Evolutionary conservation across 2,888 invertebrate genomes (phyloP).

Genomic region (Catocala nupta): DNA sequence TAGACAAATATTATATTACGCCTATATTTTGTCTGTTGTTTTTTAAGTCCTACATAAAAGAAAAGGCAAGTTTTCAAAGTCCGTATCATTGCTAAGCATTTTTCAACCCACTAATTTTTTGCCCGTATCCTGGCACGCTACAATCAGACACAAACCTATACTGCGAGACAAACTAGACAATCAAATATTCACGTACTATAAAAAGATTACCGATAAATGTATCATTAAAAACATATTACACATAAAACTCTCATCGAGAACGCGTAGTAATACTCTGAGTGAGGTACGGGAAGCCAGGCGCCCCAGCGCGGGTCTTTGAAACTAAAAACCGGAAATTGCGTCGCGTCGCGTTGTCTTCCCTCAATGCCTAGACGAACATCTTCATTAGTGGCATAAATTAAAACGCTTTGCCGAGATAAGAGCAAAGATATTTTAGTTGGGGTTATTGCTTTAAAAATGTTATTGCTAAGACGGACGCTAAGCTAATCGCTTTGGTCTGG

Average conservation of each 20-base stretch:
- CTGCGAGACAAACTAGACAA: no score
- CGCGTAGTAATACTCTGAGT: conserved; percentile 50
- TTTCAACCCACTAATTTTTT: no score
- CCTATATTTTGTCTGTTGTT: no score
- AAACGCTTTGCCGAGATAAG: conserved; percentile 59
- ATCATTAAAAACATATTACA: no score
- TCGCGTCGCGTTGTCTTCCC: conserved; percentile 76
- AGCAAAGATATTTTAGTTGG: conserved; percentile 19
- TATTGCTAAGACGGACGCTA: conserved; percentile 7
- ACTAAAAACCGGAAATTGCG: conserved; percentile 87
- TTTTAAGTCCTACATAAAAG: no score
- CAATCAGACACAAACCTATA: no score
- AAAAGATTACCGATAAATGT: no score
- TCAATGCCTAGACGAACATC: conserved; percentile 74
- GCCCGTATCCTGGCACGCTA: no score
- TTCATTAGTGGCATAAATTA: conserved; percentile 82
- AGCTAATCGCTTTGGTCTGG: background rate
- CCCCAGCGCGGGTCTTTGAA: conserved; percentile 74
- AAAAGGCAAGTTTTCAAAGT: no score
- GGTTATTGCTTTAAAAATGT: conserved; percentile 31
- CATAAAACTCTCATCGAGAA: conserved; percentile 52
- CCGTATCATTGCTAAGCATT: no score
- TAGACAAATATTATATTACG: no score
- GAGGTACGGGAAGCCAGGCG: conserved; percentile 66
- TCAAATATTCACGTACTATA: no score